A percentile compares a stretch with the other conserved stretches of the same genome.
Evolutionary conservation across 2,888 invertebrate genomes (phyloP).

Genomic region (Pegoplata infirma): DNA sequence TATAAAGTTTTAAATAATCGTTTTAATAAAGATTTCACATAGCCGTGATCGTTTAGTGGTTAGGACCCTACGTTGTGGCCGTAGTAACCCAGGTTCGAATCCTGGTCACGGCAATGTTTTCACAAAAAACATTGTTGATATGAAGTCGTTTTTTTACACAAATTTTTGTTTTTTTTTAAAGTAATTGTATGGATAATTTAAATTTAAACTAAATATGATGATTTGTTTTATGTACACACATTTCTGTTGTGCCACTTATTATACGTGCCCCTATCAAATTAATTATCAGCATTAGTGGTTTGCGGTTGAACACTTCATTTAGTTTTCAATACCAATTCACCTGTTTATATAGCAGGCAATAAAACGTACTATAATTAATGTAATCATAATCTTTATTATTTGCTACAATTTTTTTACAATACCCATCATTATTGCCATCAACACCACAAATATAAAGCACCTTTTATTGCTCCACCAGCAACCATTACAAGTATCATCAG

Average conservation of each 20-base stretch:
- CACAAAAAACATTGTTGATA: background rate
- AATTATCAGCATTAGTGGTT: conserved; percentile 50
- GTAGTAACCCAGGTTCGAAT: conserved; percentile 78
- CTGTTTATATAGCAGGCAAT: background rate
- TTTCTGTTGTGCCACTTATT: too few relatives aligned
- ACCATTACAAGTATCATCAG: background rate
- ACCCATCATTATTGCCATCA: background rate
- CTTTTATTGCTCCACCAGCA: background rate
- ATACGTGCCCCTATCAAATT: conserved; percentile 19
- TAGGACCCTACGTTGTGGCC: conserved; percentile 78
- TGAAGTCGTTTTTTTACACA: too few relatives aligned
- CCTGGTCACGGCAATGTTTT: conserved; percentile 71
- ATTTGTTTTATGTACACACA: too few relatives aligned
- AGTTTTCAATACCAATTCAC: background rate
- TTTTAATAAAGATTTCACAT: conserved; percentile 39
- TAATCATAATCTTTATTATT: conserved; percentile 2
- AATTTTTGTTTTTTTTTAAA: too few relatives aligned
- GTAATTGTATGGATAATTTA: too few relatives aligned
- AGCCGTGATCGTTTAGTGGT: conserved; percentile 78
- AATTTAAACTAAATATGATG: too few relatives aligned
- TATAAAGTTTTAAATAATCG: background rate
- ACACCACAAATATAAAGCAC: too few relatives aligned
- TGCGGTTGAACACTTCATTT: conserved; percentile 24
- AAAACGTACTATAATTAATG: background rate
- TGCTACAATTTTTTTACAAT: background rate